phyloP scores from a whole-genome alignment of 2,797 vertebrate species.

The Ara ararauna region DNA sequence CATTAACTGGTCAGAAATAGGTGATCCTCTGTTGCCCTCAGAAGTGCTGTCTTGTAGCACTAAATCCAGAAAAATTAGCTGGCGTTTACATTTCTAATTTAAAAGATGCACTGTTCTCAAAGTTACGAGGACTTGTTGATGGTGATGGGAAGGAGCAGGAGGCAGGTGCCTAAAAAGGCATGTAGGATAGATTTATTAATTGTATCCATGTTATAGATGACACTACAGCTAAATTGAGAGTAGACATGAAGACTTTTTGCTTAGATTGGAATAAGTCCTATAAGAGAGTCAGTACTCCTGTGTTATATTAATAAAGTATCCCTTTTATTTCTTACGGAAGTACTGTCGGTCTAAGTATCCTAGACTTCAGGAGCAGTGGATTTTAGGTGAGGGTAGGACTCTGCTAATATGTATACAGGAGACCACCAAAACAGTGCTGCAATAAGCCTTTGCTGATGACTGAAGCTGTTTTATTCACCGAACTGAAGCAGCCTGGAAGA shows the following conservation, averaged over 20 bases:
- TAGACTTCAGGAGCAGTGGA: not conserved
- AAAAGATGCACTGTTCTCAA: not conserved
- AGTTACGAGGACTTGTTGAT: not conserved
- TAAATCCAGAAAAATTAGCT: not conserved
- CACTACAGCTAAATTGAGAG: not conserved
- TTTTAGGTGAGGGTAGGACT: not conserved
- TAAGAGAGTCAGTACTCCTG: not conserved
- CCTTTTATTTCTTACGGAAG: not conserved
- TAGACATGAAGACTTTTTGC: not conserved
- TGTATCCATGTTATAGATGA: not conserved
- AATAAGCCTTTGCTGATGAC: not conserved
- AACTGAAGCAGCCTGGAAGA: not conserved
- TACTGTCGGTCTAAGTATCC: not conserved
- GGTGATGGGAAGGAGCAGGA: not conserved
- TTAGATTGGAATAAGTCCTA: not conserved
- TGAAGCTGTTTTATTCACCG: not conserved
- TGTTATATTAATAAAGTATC: not conserved
- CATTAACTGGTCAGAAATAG: conserved; percentile 4
- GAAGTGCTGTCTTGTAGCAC: not conserved
- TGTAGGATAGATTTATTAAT: not conserved
- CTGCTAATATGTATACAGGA: not conserved
- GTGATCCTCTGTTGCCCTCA: not conserved
- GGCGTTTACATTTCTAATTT: not conserved
- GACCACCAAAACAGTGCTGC: not conserved
- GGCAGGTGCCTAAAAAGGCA: not conserved